These are phyloP conservation scores for Asarcornis scutulata DNA, from an alignment of 2,113 vertebrate species.

Conservation along the genomic window DNA sequence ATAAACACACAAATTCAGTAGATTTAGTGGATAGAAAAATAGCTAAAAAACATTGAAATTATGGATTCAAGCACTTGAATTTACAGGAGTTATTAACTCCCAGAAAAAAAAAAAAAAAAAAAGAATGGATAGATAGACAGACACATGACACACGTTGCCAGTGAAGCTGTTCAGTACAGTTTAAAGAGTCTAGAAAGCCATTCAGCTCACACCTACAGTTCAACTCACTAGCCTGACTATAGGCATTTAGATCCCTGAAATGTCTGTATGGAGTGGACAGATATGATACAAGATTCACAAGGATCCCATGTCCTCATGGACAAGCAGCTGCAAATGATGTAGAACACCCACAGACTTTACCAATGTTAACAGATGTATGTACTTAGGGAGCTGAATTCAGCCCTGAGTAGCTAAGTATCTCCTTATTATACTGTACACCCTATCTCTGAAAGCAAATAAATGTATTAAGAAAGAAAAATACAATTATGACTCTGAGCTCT, in stretches of 20 bases:
- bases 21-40: no score
- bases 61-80: not conserved
- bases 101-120: not conserved
- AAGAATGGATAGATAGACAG: no score
- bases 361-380: not conserved
- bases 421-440: not conserved
- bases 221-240: not conserved
- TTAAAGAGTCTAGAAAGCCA: not conserved
- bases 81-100: not conserved
- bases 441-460: not conserved
- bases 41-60: not conserved
- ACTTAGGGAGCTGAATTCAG: not conserved
- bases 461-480: not conserved
- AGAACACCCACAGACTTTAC: not conserved
- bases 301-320: not conserved
- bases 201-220: not conserved
- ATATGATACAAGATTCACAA: not conserved
- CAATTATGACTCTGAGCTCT: not conserved
- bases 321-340: not conserved
- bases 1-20: no score
- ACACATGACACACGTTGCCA: not conserved
- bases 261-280: not conserved
- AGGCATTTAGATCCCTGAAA: not conserved
- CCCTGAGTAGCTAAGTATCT: not conserved
- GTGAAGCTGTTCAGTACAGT: not conserved